phyloP scores from a whole-genome alignment of 2,797 vertebrate genomes.

The Sciaenops ocellatus region DNA sequence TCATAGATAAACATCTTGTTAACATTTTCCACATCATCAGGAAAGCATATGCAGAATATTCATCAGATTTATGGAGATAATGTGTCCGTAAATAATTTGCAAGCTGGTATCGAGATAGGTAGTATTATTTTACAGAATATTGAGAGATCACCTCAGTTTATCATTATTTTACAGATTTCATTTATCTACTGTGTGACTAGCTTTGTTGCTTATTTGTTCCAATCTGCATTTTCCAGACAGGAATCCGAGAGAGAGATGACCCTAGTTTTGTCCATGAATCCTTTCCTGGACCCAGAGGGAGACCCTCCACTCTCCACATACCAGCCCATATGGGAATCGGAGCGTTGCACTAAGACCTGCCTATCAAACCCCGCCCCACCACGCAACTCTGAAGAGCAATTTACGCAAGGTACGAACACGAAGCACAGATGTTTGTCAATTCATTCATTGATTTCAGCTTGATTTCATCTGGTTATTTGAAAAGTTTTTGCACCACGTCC shows the following conservation, averaged over 20 bases:
- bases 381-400: constrained; percentile 65
- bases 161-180: not conserved
- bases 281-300: constrained; percentile 92
- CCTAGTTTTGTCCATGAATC: constrained; percentile 96
- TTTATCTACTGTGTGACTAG: not conserved
- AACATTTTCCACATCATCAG: constrained; percentile 57
- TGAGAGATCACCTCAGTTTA: not conserved
- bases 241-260: constrained; percentile 89
- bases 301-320: constrained; percentile 88
- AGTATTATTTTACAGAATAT: not conserved
- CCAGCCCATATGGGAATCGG: constrained; percentile 90
- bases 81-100: constrained; percentile 3
- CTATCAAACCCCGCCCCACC: constrained; percentile 72
- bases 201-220: not conserved
- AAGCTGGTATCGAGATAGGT: constrained; percentile 8
- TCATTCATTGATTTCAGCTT: not conserved
- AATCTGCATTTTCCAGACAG: constrained; percentile 50
- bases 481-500: not conserved
- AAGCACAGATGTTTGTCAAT: constrained; percentile 14
- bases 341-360: constrained; percentile 86
- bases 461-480: not conserved
- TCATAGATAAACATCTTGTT: constrained; percentile 67
- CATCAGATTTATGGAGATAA: constrained; percentile 21
- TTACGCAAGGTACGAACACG: constrained; percentile 57
- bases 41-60: constrained; percentile 45